These are phyloP conservation scores for Sacculina carcini DNA, from an alignment of 2,888 invertebrate species.

Conservation along the genomic window DNA sequence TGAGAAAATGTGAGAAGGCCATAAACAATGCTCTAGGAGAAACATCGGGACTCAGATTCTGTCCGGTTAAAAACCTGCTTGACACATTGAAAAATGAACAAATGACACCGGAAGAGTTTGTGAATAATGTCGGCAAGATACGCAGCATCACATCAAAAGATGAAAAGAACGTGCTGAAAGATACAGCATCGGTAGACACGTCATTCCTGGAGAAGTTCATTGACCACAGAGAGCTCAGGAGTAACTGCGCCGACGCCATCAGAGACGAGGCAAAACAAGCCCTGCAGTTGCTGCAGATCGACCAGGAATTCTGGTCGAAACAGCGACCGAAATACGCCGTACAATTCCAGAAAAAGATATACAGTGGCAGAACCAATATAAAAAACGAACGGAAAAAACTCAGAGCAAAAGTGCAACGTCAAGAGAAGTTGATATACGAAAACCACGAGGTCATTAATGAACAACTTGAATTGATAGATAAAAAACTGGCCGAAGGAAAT, in stretches of 20 bases:
- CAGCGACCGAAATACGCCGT: not conserved
- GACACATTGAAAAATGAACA: not conserved
- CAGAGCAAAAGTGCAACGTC: no score
- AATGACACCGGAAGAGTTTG: no score
- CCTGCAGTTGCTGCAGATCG: not conserved
- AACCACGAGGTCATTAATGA: not conserved
- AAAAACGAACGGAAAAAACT: not conserved
- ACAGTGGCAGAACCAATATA: not conserved
- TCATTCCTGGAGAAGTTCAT: not conserved
- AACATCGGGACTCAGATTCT: not conserved
- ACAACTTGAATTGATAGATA: not conserved
- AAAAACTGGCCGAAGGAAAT: not conserved
- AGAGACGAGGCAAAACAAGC: not conserved
- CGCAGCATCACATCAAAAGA: no score
- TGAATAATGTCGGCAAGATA: no score
- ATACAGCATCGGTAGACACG: no score
- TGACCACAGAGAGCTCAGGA: not conserved
- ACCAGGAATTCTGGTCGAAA: not conserved
- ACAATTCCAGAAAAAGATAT: not conserved
- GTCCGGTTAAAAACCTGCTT: not conserved
- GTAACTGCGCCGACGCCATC: not conserved
- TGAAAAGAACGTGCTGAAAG: no score
- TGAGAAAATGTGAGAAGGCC: not conserved
- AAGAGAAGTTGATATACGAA: not conserved
- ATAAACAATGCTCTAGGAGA: not conserved